Evolutionary conservation across 2,888 invertebrate genomes (phyloP), one percentile per base, ranked within the genome.

Genomic region (Dryobotodes eremita): DNA sequence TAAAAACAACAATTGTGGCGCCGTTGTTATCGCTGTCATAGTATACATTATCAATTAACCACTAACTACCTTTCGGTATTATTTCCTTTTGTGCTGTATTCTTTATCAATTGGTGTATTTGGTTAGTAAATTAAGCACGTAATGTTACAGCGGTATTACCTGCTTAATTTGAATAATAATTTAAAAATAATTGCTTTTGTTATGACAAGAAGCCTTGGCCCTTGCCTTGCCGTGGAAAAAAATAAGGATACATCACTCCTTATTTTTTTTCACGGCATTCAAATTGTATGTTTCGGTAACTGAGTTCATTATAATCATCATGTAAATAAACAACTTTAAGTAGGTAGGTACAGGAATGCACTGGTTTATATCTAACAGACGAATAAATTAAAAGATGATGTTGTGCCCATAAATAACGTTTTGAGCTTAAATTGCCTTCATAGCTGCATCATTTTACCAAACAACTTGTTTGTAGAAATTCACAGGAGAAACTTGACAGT

Each of bases 51-150:
- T 71, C 50, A 66, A 74, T 68, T 57, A 75, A 66, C 66, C 62
- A 84, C 66, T 61, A 84, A 84, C 69, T 83, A 72, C 36, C 55
- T 84, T 79, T 80, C 73, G 55, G 65, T 83, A 68, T 26, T 80
- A 76, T 74, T 80, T 84, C 71, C 46, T 70, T 70, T 76, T 80
- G 7, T 53, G 15, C 57, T 73, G 42, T 72, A 64, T 69, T 65
- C 15, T 57, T 57, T 83, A 75, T 84, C 46, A 68, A 50, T 36
- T 53, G 1, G 20, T 61, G 36, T 71, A 48, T 66, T 57, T 79
- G 23, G 61, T 71, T 81, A 70, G 31, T 55, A 20, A 64, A 70
- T 26, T 46, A 55, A 77, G 77, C 46, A 53, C 6, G 31, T 23
- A 68, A 53, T 61, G 2, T 53, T 78, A 48, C 70, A 77, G 53